Evolutionary conservation across 2,797 vertebrate genomes (phyloP), one percentile per base, ranked within the genome.

Genomic region (Mionectes olivaceus): DNA sequence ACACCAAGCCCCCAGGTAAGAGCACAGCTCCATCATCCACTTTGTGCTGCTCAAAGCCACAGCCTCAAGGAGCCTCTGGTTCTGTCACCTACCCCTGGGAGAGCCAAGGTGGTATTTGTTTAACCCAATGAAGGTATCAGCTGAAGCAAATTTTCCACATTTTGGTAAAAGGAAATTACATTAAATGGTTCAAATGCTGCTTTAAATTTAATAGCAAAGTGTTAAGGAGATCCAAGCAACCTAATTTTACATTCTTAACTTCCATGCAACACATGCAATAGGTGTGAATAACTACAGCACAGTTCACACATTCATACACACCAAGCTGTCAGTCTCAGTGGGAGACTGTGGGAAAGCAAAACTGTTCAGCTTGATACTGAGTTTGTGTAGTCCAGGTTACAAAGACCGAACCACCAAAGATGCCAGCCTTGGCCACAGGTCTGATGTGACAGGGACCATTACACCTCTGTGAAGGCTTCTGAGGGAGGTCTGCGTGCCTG

Each of bases 181-280:
- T 83, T 11, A 59, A 94, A 67, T 17, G 15, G 19, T n/a, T 73
- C 17, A 67, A 13, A 5, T 35, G 5, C 24, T 25, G 47, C 71
- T 82, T 88, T 84, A 87, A 67, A 93, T 91, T 53, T 73, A 90
- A 93, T 44, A 87, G 77, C 28, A 33, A 86, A 84, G 59, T 0
- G 43, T 82, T 87, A 83, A 57, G 78, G 80, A 75, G 77, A 91
- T 73, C 47, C 67, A 92, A 95, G 77, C 80, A 93, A 77, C 44
- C 83, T 61, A 47, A 94, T 83, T 90, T 78, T 37, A 41, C 61
- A 59, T 87, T 95, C 83, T 87, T 68, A n/a, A 17, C 70, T 82
- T 50, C 59, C 44, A 59, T 21, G 35, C 87, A 69, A 79, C 86
- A 67, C 37, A 57, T 9, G 50, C 5, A 19, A 33, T 35, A 60